Evolutionary conservation across 1,140 invertebrate species (phyloP), one percentile per base, ranked within the genome.

Genomic region (Sinella curviseta): DNA sequence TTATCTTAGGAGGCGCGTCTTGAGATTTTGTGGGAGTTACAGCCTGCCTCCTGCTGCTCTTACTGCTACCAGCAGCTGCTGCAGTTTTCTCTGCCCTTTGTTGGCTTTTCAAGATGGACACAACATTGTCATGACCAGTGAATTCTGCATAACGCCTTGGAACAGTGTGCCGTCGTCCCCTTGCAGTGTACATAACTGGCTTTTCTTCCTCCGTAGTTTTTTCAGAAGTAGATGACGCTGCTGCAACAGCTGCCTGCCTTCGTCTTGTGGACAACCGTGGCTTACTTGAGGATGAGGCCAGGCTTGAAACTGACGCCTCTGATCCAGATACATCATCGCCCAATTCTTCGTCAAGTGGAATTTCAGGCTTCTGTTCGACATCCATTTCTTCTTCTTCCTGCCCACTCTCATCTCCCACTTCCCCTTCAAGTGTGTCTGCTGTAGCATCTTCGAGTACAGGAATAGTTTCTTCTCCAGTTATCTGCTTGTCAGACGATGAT

Each of bases 111-210:
- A 80, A 39, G 35, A 77, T 77, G 28, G 75, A 67, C n/a, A 54
- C 60, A 26, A 80, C 78, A 77, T 80, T 80, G 2, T 70, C 70
- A 74, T 77, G 76, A n/a, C 57, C 31, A 14, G 79, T 80, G 16
- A 55, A 80, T 77, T 80, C 79, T 57, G 79, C 79, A 39, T 77
- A 80, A 34, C 79, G 35, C 73, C 79, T 30, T 17, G 79, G 79
- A 55, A 80, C 67, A 26, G 60, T 48, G 39, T 80, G 79, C 14
- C 79, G 60, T 24, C 79, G 55, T 33, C 79, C 79, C n/a, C 79
- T 75, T 20, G 79, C 70, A 24, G 79, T 80, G 48, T 74, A 80
- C 24, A 60, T 80, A 0, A 80, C 78, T 26, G 65, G 70, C 8
- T 73, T 57, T 35, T 33, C 36, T 34, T 80, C 74, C 35, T 74